A percentile compares a stretch with the other conserved stretches of the same genome.
These are phyloP conservation scores for Agrochola macilenta DNA, from an alignment of 2,888 invertebrate genomes.

Conservation along the genomic window DNA sequence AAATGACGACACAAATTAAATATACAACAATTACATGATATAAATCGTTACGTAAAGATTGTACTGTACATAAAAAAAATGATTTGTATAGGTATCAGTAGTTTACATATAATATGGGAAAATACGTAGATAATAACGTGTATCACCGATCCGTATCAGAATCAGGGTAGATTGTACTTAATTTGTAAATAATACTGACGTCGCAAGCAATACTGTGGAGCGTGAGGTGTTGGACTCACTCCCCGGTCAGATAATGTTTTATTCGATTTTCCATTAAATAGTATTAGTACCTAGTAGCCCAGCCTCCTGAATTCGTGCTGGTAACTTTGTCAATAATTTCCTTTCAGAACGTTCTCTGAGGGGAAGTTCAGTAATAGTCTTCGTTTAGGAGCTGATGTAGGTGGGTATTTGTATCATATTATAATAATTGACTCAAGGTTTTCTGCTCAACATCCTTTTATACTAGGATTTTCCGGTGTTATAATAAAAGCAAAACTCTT, in stretches of 20 bases:
- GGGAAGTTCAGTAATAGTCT: not conserved
- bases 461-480: not conserved
- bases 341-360: not conserved
- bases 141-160: constrained; percentile 11
- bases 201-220: not conserved
- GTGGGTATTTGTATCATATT: too few species aligned
- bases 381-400: not conserved
- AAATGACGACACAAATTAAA: constrained; percentile 15
- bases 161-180: not conserved
- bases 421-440: not conserved
- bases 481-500: not conserved
- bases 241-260: not conserved
- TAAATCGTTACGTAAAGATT: constrained; percentile 16
- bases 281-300: not conserved
- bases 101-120: constrained; percentile 20
- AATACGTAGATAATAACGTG: constrained; percentile 29
- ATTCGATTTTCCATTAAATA: not conserved
- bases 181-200: not conserved
- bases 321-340: not conserved
- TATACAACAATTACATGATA: constrained; percentile 5
- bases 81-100: constrained; percentile 13
- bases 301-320: not conserved
- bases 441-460: not conserved
- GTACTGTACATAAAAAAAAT: not conserved
- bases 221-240: not conserved